Conservation (phyloP, 2,113 vertebrate genomes). For the Chamaetylas fuelleborni region DNA sequence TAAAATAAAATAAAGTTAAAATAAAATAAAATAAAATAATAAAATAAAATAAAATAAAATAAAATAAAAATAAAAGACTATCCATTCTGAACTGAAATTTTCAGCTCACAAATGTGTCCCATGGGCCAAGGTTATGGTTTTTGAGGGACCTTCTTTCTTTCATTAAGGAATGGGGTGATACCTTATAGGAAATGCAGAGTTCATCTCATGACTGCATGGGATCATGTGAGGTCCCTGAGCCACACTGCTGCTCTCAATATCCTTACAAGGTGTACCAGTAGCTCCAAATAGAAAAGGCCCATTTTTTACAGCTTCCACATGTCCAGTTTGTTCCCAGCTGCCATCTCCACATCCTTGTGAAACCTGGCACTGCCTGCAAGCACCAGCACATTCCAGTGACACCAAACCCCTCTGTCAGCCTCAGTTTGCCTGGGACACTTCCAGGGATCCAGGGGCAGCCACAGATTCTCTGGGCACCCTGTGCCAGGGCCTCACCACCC, state of each 20-base stretch:
- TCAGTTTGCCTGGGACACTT: background rate
- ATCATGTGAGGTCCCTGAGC: background rate
- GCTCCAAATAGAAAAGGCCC: background rate
- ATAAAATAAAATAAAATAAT: too few relatives aligned
- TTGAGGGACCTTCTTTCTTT: background rate
- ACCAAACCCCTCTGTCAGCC: background rate
- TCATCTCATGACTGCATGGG: background rate
- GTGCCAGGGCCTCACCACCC: rapidly evolving
- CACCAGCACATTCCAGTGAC: background rate
- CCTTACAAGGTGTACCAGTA: background rate
- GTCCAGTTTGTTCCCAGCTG: background rate
- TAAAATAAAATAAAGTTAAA: background rate
- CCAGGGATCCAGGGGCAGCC: background rate
- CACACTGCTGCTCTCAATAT: background rate
- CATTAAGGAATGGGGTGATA: rapidly evolving
- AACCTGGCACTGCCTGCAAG: background rate
- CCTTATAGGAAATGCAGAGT: background rate
- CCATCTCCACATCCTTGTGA: background rate
- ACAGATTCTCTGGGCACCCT: background rate
- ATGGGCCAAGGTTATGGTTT: background rate
- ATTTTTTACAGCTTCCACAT: background rate
- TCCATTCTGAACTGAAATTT: background rate
- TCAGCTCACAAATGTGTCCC: background rate
- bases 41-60: background rate
- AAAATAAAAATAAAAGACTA: background rate